phyloP scores from a whole-genome alignment of 2,113 vertebrate genomes.

The Nansenia antarctica region DNA sequence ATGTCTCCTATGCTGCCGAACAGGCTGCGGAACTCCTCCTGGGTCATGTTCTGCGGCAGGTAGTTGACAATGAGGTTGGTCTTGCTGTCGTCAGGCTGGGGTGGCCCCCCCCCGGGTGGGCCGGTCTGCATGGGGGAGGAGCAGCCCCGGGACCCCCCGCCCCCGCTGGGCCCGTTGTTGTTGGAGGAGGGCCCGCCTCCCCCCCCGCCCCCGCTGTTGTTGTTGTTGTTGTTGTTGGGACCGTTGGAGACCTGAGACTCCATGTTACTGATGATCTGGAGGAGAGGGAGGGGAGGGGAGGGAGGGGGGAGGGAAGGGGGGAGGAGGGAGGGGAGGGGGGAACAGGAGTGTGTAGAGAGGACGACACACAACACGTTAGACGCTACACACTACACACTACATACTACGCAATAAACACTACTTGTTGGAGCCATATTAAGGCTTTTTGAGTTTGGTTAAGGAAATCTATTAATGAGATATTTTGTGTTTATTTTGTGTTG shows the following conservation, averaged over 20 bases:
- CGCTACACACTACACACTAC: too few relatives aligned
- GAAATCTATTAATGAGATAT: too few relatives aligned
- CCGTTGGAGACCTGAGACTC: constrained; percentile 99
- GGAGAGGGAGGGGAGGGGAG: constrained; percentile 41
- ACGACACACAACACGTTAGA: too few relatives aligned
- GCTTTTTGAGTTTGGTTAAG: too few relatives aligned
- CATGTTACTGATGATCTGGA: constrained; percentile 99
- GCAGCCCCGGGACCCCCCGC: constrained; percentile 97
- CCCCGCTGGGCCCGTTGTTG: too few relatives aligned
- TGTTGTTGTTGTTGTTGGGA: constrained; percentile 94
- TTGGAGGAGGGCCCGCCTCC: constrained; percentile 96
- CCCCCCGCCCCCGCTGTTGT: too few relatives aligned
- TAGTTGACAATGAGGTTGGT: constrained; percentile 99
- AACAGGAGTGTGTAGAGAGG: too few relatives aligned
- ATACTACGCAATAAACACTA: too few relatives aligned
- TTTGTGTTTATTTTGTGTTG: too few relatives aligned
- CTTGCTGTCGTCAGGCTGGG: constrained; percentile 99
- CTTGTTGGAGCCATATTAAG: too few relatives aligned
- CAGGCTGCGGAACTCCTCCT: constrained; percentile 99
- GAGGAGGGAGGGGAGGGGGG: constrained; percentile 11
- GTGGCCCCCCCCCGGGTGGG: too few relatives aligned
- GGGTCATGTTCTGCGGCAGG: constrained; percentile 99
- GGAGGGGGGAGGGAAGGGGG: constrained; percentile 11
- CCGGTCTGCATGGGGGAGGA: constrained; percentile 99
- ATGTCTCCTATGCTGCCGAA: constrained; percentile 99